Evolutionary conservation across 2,888 invertebrate genomes (phyloP), one percentile per base, ranked within the genome.

Genomic region (Masnerella sp.): DNA sequence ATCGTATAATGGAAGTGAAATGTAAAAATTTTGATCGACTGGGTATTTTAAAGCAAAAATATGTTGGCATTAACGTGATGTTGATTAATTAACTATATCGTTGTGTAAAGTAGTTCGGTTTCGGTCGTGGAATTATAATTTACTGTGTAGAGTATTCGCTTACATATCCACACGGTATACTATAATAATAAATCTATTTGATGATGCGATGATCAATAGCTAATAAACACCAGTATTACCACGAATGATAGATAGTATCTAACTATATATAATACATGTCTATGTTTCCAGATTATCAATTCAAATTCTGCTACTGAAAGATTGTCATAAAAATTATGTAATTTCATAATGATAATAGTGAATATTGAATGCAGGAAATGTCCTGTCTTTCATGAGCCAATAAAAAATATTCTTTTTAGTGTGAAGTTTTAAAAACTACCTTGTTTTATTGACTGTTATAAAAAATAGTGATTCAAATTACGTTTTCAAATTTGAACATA

Each of bases 201-300:
- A 42, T 42, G 18, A 42, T 56, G 30, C 42, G 40, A 56, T 30
- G 54, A 56, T 56, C 54, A 42, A 40, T 56, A 42, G 42, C 30
- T 42, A 54, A 54, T 54, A 54, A 54, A 54, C 40, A 15, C 34
- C 36, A 40, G 15, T 11, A 38, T 54, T 54, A 54, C 28, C 17
- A 40, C 40, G 25, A 40, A 40, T 38, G 52, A 38, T 40, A 56
- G 30, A 56, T 56, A 30, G 12, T 56, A 42, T 42, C 40, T 30
- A 28, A 28, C 42, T 56, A 42, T 28, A 30, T 56, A 42, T 15
- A 12, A 56, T 25, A 42, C 40, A 52, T 38, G 52, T 9, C 36
- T 38, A 17, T 51, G 47, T 32, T 32, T 18, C 32, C 12, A 14
- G 28, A 47, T 47, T 22, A 52, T 34, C 14, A 14, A 36, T 36